Evolutionary conservation across 2,113 vertebrate species (phyloP).

Genomic region (Plestiodon gilberti): DNA sequence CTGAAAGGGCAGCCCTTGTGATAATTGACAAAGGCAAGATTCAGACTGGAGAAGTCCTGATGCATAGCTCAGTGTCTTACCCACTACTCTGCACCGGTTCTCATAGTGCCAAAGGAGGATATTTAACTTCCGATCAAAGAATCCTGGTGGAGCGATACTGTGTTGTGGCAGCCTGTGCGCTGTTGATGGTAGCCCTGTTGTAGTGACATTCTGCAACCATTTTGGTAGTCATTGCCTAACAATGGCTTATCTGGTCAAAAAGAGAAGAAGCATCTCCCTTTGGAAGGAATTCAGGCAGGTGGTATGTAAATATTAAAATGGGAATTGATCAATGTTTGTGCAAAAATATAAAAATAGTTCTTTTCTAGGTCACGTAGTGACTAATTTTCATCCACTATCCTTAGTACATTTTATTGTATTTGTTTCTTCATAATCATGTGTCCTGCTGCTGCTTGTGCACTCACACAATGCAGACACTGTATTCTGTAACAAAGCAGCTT

Average conservation of each 20-base stretch:
- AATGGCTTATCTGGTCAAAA: background rate
- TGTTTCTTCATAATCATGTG: constrained; percentile 25
- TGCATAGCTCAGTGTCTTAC: no score
- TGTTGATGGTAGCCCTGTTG: no score
- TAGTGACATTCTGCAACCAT: background rate
- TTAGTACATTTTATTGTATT: background rate
- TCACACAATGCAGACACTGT: constrained; percentile 23
- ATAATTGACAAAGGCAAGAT: no score
- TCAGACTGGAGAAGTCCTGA: no score
- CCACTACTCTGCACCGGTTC: no score
- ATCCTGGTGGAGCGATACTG: no score
- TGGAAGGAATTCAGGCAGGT: background rate
- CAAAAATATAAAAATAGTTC: background rate
- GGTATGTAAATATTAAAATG: background rate
- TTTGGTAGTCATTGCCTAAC: background rate
- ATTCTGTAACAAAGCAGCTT: constrained; percentile 16
- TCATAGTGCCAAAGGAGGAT: no score
- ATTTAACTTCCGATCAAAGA: no score
- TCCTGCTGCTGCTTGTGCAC: background rate
- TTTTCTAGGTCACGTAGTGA: background rate
- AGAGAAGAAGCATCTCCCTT: background rate
- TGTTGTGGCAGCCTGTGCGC: no score
- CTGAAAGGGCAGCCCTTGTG: no score
- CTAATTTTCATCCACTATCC: background rate
- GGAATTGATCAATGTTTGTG: background rate